Evolutionary conservation across 2,888 invertebrate genomes (phyloP), one percentile per base, ranked within the genome.

Genomic region (Galeopsomyia nigrocyanea): DNA sequence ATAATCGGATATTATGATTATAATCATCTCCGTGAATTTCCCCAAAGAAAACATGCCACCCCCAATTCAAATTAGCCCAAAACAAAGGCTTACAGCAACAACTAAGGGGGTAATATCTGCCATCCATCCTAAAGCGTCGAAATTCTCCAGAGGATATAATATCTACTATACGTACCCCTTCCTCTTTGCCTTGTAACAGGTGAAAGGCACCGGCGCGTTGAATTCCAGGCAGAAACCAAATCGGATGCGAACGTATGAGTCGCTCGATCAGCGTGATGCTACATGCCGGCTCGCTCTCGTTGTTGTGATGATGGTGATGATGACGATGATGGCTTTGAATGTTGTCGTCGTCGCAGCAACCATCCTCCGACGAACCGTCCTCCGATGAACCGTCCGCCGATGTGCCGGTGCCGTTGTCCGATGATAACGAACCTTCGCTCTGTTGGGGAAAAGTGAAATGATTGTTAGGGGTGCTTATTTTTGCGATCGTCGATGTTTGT

Each of bases 161-260:
- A 31, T 7, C 3, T 31, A 31, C 6, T 1, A 19, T 39, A 26
- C 67, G 89, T 87, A 95, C 95, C 88, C 97, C 97, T 86, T 95
- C 94, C 84, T 96, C 95, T 86, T 96, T 95, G 82, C 95, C 95
- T 87, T 97, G 96, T 62, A 98, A 91, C 79, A 98, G 90, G 87
- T 98, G 97, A 79, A 96, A 95, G 31, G 97, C 97, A 6, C 97
- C 97, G 68, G 95, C 95, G 77, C 98, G 90, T 83, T 97, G 96
- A 66, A 98, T 95, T 51, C 96, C 95, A 0, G 97, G 95, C 75
- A 98, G 89, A 87, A 95, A 97, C 98, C 98, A 98, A 81, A 98
- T 95, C 56, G 97, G 95, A 88, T 97, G 96, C 47, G 96, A 95
- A 78, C 96, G 91, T 83, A 96, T 92, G 79, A 98, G 90, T 77